Percentiles rank a stretch among this genome's conserved stretches.
These are phyloP conservation scores for Hydriomena furcata DNA, from an alignment of 2,888 invertebrate species.

Conservation along the genomic window DNA sequence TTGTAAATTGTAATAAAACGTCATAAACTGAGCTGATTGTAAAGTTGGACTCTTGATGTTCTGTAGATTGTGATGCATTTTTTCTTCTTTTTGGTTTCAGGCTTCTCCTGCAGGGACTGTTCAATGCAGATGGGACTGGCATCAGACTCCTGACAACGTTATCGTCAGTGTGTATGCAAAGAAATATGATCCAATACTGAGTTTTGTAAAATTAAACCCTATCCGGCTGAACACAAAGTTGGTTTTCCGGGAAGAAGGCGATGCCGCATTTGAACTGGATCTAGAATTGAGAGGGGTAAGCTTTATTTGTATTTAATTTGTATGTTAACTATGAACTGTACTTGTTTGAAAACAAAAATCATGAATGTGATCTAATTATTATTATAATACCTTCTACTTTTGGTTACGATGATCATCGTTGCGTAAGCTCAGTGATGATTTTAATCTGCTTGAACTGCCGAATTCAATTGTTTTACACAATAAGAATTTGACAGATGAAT, in stretches of 20 bases:
- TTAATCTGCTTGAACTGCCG: too few relatives aligned
- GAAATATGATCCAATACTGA: slow-evolving; percentile 90
- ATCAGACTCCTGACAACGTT: slow-evolving; percentile 94
- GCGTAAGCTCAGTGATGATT: too few relatives aligned
- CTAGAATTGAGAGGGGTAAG: slow-evolving; percentile 92
- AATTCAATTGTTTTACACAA: too few relatives aligned
- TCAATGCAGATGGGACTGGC: slow-evolving; percentile 96
- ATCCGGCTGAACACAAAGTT: slow-evolving; percentile 89
- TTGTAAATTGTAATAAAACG: too few relatives aligned
- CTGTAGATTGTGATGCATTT: too few relatives aligned
- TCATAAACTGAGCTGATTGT: too few relatives aligned
- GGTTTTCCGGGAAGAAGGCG: slow-evolving; percentile 89
- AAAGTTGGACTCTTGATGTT: too few relatives aligned
- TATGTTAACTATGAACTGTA: background rate
- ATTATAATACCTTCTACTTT: too few relatives aligned
- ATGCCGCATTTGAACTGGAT: slow-evolving; percentile 89
- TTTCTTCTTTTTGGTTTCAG: slow-evolving; percentile 54
- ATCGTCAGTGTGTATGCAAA: slow-evolving; percentile 96
- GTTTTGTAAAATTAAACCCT: slow-evolving; percentile 92
- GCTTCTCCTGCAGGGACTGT: slow-evolving; percentile 79
- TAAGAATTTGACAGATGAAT: too few relatives aligned
- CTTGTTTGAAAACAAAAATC: too few relatives aligned
- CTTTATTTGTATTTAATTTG: background rate
- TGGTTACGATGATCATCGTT: too few relatives aligned
- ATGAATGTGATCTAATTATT: too few relatives aligned